Evolutionary conservation across 1,140 invertebrate genomes (phyloP), one percentile per base, ranked within the genome.

Genomic region (Drosophila melanica): DNA sequence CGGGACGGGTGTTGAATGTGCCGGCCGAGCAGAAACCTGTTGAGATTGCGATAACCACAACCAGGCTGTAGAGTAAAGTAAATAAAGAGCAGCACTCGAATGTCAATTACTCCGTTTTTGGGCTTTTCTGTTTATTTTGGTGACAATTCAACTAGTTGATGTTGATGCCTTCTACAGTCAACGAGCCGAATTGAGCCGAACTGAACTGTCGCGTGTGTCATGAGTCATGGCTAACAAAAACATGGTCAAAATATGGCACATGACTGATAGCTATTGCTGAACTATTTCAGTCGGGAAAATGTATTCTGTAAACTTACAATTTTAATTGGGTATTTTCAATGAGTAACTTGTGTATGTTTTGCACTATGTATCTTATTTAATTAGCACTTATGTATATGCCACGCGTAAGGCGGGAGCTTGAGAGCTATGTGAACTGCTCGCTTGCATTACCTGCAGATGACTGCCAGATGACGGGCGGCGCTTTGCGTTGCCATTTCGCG

Each of bases 401-500:
- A n/a, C 11, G 11, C 6, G 7, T 2, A 6, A 35, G 9, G 33
- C 10, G 62, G 20, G 20, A 81, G 63, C 62, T 50, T 54, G 59
- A 47, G 57, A 47, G 57, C 35, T 60, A 11, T 42, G 48, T 51
- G 81, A 89, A 86, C 85, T 85, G 77, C 54, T 90, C 85, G 58
- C 77, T 78, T 85, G 81, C 62, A 87, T 91, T 91, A 91, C 90
- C 90, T 91, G 82, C 71, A 81, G 90, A 91, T 90, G 80, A 91
- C 90, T 91, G 90, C 77, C 81, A 90, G 90, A 65, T 66, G 69
- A 50, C 65, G 75, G 77, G 59, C 63, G 79, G n/a, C 67, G 66
- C 64, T 54, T 45, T 64, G 64, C 57, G 45, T 68, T 63, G 67
- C 86, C 85, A 85, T 89, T 85, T 90, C 42, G 75, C 23, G 51